Evolutionary conservation across 2,113 vertebrate genomes (phyloP), one percentile per base, ranked within the genome.

Genomic region (Macrotus californicus): DNA sequence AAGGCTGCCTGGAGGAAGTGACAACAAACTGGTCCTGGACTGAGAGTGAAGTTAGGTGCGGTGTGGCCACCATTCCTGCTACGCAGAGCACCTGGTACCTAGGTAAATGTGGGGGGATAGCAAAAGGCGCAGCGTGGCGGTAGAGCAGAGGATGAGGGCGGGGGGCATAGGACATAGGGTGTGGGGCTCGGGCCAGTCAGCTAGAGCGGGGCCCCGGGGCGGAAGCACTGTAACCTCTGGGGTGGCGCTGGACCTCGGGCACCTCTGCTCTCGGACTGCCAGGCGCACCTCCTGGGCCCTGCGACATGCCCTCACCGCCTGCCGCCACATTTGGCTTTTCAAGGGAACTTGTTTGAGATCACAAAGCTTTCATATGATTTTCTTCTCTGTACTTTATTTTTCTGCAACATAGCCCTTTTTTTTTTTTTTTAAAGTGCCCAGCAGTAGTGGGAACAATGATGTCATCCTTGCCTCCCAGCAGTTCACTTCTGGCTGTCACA

Each of bases 331-430:
- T 54, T 72, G 81, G 59, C 72, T 77, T 76, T 50, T 54, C 76
- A 48, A 66, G 39, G 52, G 79, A 72, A 70, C 66, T 79, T 59
- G 6, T 41, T 54, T 85, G 56, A 34, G 18, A 43, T 76, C 92
- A 76, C 72, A 82, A 64, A 94, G 29, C 87, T 87, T 95, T 85
- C 82, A 4, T 50, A 69, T 79, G 52, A 70, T 81, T 87, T 89
- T 87, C 80, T 92, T 73, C 52, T 87, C 89, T 95, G 3, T 91
- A 70, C 94, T 93, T 93, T 81, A 69, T 91, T 95, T 94, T 95
- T 93, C 56, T 79, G 34, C 70, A 95, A n/a, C 75, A 46, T 67
- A 36, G 88, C n/a, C 59, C 79, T 67, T 46, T 16, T 43, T 36
- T 66, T 34, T 56, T 36, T 66, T 34, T 21, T 2, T 50, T 72